Percentiles rank a stretch among this genome's conserved stretches.
These are phyloP conservation scores for Lepidurus packardi DNA, from an alignment of 1,140 invertebrate species.

Conservation along the genomic window DNA sequence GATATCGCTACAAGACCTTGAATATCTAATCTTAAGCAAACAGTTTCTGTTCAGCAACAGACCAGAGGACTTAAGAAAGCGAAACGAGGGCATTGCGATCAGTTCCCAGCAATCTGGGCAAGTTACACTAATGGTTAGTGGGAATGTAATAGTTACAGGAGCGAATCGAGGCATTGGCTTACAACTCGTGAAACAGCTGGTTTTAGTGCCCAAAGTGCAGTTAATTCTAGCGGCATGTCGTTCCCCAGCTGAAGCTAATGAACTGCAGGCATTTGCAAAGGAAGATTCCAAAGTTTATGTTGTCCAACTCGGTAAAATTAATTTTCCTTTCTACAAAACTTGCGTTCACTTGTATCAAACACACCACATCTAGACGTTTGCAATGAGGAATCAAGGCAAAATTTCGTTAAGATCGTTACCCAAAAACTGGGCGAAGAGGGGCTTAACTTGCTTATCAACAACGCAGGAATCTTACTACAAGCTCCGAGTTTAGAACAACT, in stretches of 20 bases:
- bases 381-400: conserved; percentile 46
- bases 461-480: conserved; percentile 70
- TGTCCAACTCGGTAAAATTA: conserved; percentile 30
- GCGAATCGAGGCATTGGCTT: conserved; percentile 29
- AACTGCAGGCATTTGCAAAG: conserved; percentile 27
- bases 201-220: neutral
- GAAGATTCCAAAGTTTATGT: conserved; percentile 25
- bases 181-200: conserved; percentile 24
- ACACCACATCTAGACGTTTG: conserved; percentile 47
- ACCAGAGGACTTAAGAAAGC: no score
- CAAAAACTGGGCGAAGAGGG: conserved; percentile 55
- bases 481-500: conserved; percentile 64
- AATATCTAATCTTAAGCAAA: no score
- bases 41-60: no score
- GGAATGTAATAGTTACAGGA: conserved; percentile 28
- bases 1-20: no score
- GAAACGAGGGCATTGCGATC: neutral
- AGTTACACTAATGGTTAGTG: neutral
- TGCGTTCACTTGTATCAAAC: no score
- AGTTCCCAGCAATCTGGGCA: neutral
- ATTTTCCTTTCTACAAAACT: neutral
- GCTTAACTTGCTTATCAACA: conserved; percentile 78
- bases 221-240: conserved; percentile 24
- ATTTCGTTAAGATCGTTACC: neutral
- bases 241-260: conserved; percentile 25